A percentile compares a stretch with the other conserved stretches of the same genome.
These are phyloP conservation scores for Vanessa atalanta DNA, from an alignment of 1,140 invertebrate species.

Conservation along the genomic window DNA sequence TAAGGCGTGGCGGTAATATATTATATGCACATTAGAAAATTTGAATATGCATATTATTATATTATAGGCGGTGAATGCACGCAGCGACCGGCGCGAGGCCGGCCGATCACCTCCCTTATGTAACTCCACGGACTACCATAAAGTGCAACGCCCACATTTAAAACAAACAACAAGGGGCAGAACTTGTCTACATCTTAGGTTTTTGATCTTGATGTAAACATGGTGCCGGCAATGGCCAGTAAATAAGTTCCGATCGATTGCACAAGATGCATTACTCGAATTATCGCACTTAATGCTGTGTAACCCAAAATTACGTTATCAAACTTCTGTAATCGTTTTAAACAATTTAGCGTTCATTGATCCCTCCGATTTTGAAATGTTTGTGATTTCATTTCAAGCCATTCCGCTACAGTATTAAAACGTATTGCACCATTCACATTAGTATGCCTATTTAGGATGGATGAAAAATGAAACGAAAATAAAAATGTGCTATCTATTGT, in stretches of 20 bases:
- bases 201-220: conserved; percentile 61
- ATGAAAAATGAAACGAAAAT: neutral
- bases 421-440: neutral
- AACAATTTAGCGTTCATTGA: conserved; percentile 36
- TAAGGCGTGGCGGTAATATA: conserved; percentile 39
- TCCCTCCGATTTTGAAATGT: conserved; percentile 32
- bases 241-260: conserved; percentile 31
- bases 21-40: conserved; percentile 54
- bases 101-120: conserved; percentile 76
- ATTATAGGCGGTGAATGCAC: conserved; percentile 64
- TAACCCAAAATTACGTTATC: conserved; percentile 30
- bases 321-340: conserved; percentile 26
- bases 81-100: conserved; percentile 68
- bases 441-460: neutral
- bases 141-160: conserved; percentile 60
- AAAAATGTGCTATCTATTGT: neutral
- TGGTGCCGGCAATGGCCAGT: conserved; percentile 36
- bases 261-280: conserved; percentile 28
- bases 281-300: conserved; percentile 32
- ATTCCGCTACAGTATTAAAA: neutral
- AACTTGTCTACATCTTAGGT: conserved; percentile 48
- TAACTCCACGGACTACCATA: conserved; percentile 60
- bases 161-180: conserved; percentile 55
- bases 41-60: conserved; percentile 65
- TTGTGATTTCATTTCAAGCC: conserved; percentile 11